Evolutionary conservation across 2,888 invertebrate genomes (phyloP).

Genomic region (Leucozona laternaria): DNA sequence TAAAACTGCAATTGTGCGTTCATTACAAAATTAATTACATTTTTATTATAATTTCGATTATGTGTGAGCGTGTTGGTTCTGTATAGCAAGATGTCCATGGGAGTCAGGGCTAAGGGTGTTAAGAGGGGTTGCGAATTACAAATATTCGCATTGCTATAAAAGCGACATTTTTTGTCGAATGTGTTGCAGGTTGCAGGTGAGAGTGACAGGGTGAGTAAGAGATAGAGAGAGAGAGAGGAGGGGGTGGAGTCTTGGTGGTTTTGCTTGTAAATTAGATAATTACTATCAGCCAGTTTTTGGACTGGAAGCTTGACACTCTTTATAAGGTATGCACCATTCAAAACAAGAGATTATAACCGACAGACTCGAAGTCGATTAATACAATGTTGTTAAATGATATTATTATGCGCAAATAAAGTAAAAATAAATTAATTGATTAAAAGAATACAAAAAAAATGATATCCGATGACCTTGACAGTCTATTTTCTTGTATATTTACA

Average conservation of each 20-base stretch:
- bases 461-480: conserved; percentile 19
- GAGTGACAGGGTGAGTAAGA: no score
- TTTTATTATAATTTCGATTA: conserved; percentile 40
- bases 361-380: not conserved
- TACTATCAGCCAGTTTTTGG: conserved; percentile 61
- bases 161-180: conserved; percentile 46
- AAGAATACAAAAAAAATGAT: not conserved
- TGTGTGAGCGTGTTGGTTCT: conserved; percentile 37
- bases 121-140: not conserved
- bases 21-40: conserved; percentile 58
- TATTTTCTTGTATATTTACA: conserved; percentile 9
- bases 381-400: conserved; percentile 29
- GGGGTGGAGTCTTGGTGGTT: not conserved
- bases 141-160: conserved; percentile 40
- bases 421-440: conserved; percentile 9
- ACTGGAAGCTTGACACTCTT: conserved; percentile 47
- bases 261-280: conserved; percentile 54
- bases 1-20: conserved; percentile 67
- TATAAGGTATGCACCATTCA: conserved; percentile 34
- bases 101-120: conserved; percentile 45
- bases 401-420: conserved; percentile 29
- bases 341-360: conserved; percentile 13
- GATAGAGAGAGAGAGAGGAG: not conserved
- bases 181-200: no score
- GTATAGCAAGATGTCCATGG: conserved; percentile 38